Base-by-base conservation (phyloP, 2,888 invertebrate genomes). In the Tipula unca region DNA sequence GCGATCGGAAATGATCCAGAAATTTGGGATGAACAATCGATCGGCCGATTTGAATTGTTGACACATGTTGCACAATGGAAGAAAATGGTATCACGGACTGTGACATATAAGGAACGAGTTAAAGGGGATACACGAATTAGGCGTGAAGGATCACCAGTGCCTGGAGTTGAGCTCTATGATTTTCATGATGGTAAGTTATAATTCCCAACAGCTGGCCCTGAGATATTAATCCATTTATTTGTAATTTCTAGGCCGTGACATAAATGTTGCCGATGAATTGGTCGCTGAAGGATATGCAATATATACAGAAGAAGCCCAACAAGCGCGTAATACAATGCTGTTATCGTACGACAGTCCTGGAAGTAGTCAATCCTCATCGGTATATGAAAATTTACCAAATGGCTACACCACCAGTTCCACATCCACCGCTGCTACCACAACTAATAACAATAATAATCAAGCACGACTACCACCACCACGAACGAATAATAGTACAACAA, bases 51-150 rank as follows among this genome's bases (percentile, higher is more conserved):
- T 88, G 95, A 95, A 88, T 94, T 95, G 87, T 92, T 94, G 87
- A 93, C 94, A 14, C 94, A 95, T 90, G 93, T 94, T 85, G 95
- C 95, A 0, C 93, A 95, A 88, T 98, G 97, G 97, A 95, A 95
- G 89, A 92, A 94, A 3, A 89, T 98, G 0, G 93, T 94, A 85
- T 96, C 96, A 0, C 93, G 94, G 88, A 95, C 96, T 20, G 94
- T 94, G 86, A 93, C 94, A 0, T 96, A 95, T 89, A 94, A 93
- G 89, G 93, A 94, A 88, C 91, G 92, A 20, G 89, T 93, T 87
- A 90, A 90, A 86, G 87, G 88, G 6, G 86, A 86, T 17, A 88
- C 88, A 36, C 88, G 87, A 14, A 87, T 88, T 20, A 87, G 88
- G 39, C 93, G 94, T 85, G 94, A 94, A 89, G 94, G 94, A 87